Percentiles rank a stretch among this genome's conserved stretches.
Evolutionary conservation across 2,797 vertebrate species (phyloP).

Genomic region (Channa striata): DNA sequence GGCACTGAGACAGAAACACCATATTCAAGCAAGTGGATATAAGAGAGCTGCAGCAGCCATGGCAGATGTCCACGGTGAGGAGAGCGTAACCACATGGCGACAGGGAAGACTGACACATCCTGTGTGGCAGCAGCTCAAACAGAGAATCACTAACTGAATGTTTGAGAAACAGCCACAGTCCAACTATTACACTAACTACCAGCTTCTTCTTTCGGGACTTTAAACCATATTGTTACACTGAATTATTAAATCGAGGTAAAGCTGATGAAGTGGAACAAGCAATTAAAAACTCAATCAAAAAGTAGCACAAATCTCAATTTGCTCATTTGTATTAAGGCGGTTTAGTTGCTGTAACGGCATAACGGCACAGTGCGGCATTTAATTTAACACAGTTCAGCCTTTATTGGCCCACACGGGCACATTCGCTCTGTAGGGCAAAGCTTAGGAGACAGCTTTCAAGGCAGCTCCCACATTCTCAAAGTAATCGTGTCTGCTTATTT

Average conservation of each 20-base stretch:
- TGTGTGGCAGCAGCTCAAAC: no score
- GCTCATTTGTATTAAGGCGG: conserved; percentile 51
- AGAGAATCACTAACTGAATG: neutral
- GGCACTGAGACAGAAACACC: conserved; percentile 40
- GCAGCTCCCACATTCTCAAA: conserved; percentile 23
- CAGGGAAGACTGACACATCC: no score
- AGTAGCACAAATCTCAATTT: conserved; percentile 47
- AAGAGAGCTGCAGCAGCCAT: conserved; percentile 17
- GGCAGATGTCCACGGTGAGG: conserved; percentile 21
- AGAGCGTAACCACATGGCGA: conserved; percentile 10
- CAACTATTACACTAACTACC: conserved; percentile 9
- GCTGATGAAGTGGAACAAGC: conserved; percentile 64
- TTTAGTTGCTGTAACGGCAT: conserved; percentile 39
- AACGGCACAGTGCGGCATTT: conserved; percentile 24
- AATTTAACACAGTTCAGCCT: conserved; percentile 27
- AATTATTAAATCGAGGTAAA: conserved; percentile 59
- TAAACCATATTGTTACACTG: conserved; percentile 37
- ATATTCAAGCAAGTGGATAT: conserved; percentile 4
- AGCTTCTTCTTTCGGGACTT: conserved; percentile 34
- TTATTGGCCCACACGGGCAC: conserved; percentile 39
- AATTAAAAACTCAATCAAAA: conserved; percentile 67
- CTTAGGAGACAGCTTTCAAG: conserved; percentile 28
- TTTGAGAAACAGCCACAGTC: neutral
- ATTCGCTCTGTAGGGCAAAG: conserved; percentile 34
- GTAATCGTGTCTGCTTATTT: conserved; percentile 10